Base-by-base conservation (phyloP, 2,888 invertebrate genomes). In the Athetis lepigone region DNA sequence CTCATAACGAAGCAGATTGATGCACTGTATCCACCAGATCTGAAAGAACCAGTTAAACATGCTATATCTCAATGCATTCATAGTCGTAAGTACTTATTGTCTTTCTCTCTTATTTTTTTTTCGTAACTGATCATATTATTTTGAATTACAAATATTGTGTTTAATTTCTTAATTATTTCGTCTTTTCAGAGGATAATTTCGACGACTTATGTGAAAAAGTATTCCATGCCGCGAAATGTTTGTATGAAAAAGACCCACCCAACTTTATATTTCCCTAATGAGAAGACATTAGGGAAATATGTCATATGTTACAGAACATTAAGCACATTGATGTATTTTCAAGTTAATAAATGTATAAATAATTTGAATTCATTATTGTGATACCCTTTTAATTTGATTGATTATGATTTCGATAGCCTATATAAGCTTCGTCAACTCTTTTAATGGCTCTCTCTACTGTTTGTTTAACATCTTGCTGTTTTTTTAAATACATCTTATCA, bases 211-310 rank as follows among this genome's bases (percentile, higher is more conserved):
- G 94, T 50, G 92, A 92, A 72, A 88, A 85, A 7, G 86, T 91
- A 25, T 94, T 89, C 74, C 84, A 88, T 70, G 85, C 90, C 6
- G 84, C 85, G 0, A 93, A 90, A 78, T 94, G 94, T 79, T 79
- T 93, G 59, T 94, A 92, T 60, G 91, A 93, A 74, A 79, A 77
- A 16, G 88, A 94, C 60, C 93, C 94, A 4, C 39, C 85, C 0
- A 90, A 85, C 62, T 93, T 94, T 75, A 83, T 94, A 59, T 93
- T 93, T 50, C 90, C 93, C 9, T 92, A 68, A 84, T n/a, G n/a
- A n/a, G n/a, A n/a, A n/a, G n/a, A n/a, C n/a, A n/a, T n/a, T n/a
- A n/a, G n/a, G n/a, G n/a, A n/a, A n/a, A n/a, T n/a, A n/a, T 68
- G 37, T 45, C 50, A 9, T 19, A 39, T 29, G 55, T 61, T 40